phyloP scores from a whole-genome alignment of 1,140 invertebrate genomes.

The Reticulitermes speratus region DNA sequence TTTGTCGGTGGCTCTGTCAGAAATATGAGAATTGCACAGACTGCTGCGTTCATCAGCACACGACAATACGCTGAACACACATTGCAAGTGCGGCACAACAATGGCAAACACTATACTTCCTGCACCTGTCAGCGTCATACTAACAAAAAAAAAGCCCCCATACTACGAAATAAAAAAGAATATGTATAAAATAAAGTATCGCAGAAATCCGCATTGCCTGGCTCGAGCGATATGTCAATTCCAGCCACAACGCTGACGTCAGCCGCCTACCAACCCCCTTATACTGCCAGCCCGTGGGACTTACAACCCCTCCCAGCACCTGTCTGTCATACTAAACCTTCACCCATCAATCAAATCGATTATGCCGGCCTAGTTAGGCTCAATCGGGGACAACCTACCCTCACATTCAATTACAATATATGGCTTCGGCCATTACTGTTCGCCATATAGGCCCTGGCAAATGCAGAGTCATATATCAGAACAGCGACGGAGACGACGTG shows the following conservation, averaged over 20 bases:
- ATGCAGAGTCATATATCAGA: not conserved
- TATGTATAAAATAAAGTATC: not conserved
- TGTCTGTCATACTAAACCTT: conserved; percentile 5
- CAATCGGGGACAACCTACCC: not conserved
- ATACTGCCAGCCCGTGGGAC: not conserved
- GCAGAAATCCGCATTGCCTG: not conserved
- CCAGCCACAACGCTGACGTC: not conserved
- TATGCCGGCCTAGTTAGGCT: conserved; percentile 1
- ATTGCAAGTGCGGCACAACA: not conserved
- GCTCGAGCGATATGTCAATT: conserved; percentile 11
- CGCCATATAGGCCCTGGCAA: not conserved
- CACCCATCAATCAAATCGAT: conserved; percentile 15
- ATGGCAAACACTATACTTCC: not conserved
- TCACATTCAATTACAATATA: conserved; percentile 14
- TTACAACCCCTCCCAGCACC: conserved; percentile 6
- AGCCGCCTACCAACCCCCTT: not conserved
- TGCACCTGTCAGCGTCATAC: not conserved
- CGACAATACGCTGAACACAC: no score
- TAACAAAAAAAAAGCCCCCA: no score
- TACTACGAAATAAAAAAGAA: not conserved
- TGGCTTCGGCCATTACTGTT: not conserved
- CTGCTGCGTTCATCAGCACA: no score
- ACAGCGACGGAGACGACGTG: not conserved
- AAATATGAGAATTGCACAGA: no score
- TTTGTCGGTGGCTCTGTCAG: no score